Conservation (phyloP, 2,888 invertebrate species). For the Oxycera nigricornis region DNA sequence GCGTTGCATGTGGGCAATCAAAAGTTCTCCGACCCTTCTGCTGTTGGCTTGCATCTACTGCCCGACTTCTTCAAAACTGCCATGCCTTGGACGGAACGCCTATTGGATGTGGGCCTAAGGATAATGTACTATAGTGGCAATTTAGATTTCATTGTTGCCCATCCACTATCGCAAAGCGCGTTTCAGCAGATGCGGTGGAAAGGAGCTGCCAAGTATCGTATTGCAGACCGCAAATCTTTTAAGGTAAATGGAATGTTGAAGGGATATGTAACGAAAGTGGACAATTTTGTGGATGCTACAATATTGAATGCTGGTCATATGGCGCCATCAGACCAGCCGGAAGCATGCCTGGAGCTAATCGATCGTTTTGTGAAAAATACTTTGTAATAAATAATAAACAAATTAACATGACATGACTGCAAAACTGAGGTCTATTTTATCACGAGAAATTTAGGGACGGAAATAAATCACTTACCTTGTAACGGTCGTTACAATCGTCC, state of each 20-base stretch:
- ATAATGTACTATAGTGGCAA: constrained; percentile 62
- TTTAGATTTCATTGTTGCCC: constrained; percentile 71
- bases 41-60: constrained; percentile 64
- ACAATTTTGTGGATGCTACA: constrained; percentile 68
- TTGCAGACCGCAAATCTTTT: constrained; percentile 62
- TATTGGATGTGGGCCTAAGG: constrained; percentile 65
- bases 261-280: constrained; percentile 67
- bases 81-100: constrained; percentile 65
- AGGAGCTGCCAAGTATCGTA: constrained; percentile 64
- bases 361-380: constrained; percentile 64
- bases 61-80: constrained; percentile 68
- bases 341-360: constrained; percentile 68
- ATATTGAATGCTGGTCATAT: constrained; percentile 73
- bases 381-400: constrained; percentile 48
- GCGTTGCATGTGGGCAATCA: constrained; percentile 66
- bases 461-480: too few species aligned
- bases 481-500: too few species aligned
- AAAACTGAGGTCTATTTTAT: too few species aligned
- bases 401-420: too few species aligned
- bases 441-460: too few species aligned
- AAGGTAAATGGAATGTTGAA: constrained; percentile 63
- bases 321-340: constrained; percentile 71
- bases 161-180: constrained; percentile 68
- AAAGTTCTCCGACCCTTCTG: constrained; percentile 64
- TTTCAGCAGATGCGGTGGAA: constrained; percentile 62